phyloP scores from a whole-genome alignment of 2,797 vertebrate species.

The Aldrovandia affinis region DNA sequence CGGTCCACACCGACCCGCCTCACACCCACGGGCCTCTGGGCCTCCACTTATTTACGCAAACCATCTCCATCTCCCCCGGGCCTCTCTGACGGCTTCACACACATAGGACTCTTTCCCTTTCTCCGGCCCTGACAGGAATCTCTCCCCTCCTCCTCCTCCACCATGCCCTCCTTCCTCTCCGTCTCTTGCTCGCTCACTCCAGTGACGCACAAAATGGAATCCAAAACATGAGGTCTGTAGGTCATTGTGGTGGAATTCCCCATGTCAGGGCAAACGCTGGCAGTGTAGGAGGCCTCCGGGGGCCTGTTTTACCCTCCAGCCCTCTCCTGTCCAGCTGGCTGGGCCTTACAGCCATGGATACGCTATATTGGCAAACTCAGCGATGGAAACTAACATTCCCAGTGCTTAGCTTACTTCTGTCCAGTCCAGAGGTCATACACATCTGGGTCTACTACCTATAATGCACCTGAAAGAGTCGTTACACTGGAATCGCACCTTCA shows the following conservation, averaged over 20 bases:
- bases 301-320: background rate
- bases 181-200: background rate
- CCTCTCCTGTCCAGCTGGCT: too few relatives aligned
- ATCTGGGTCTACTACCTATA: background rate
- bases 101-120: background rate
- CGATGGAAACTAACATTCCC: too few relatives aligned
- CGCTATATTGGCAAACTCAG: too few relatives aligned
- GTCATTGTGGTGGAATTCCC: background rate
- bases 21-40: background rate
- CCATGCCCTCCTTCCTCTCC: background rate
- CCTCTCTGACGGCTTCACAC: background rate
- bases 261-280: background rate
- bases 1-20: background rate
- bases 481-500: too few relatives aligned
- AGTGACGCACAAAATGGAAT: background rate
- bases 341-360: too few relatives aligned
- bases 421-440: background rate
- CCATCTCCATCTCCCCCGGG: background rate
- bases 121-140: background rate
- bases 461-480: background rate
- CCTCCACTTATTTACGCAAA: background rate
- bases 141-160: background rate
- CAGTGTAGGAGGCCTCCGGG: background rate
- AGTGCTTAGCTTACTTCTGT: background rate
- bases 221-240: background rate